These are phyloP conservation scores for Chrysodeixis includens DNA, from an alignment of 2,888 invertebrate genomes.

Conservation along the genomic window DNA sequence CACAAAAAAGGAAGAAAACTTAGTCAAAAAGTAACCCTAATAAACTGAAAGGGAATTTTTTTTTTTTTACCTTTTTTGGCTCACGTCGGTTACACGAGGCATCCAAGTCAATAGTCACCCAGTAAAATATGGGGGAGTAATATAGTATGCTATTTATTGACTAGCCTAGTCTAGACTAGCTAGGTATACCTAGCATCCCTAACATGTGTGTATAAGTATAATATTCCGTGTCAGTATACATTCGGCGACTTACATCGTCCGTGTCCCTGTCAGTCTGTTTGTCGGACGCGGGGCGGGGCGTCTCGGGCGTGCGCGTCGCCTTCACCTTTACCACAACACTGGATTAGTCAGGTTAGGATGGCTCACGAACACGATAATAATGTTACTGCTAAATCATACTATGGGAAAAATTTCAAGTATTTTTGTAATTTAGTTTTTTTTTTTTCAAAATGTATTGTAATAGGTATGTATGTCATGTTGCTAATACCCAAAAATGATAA, in stretches of 20 bases:
- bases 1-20: too few relatives aligned
- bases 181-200: too few relatives aligned
- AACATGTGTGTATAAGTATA: neutral
- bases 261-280: constrained; percentile 68
- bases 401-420: neutral
- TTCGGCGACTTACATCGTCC: constrained; percentile 72
- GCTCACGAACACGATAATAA: constrained; percentile 6
- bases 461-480: neutral
- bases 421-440: too few relatives aligned
- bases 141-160: too few relatives aligned
- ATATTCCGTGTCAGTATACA: neutral
- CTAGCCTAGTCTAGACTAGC: too few relatives aligned
- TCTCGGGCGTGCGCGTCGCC: constrained; percentile 85
- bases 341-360: constrained; percentile 47
- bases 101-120: too few relatives aligned
- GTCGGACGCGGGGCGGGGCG: constrained; percentile 84
- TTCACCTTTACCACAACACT: constrained; percentile 77
- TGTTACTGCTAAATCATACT: constrained; percentile 30
- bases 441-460: too few relatives aligned
- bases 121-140: too few relatives aligned
- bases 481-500: neutral
- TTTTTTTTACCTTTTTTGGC: too few relatives aligned
- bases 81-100: too few relatives aligned
- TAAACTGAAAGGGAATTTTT: too few relatives aligned
- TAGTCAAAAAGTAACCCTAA: too few relatives aligned